Evolutionary conservation across 2,888 invertebrate species (phyloP).

Genomic region (Mycalesis mineus): DNA sequence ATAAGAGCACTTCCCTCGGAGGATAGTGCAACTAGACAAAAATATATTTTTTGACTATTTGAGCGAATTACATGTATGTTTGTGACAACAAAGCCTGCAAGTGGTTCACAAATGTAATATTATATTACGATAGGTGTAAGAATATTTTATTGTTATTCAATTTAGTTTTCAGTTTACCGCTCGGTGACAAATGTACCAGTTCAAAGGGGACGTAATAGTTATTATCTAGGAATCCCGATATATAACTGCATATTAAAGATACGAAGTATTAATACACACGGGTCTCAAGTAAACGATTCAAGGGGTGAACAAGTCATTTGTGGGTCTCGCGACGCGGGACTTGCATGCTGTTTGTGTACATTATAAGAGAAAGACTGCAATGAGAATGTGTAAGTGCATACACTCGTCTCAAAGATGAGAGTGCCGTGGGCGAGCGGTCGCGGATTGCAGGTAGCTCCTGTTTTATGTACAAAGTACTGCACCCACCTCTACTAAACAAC

Average conservation of each 20-base stretch:
- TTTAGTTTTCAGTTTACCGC: slow-evolving; percentile 74
- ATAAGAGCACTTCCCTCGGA: slow-evolving; percentile 63
- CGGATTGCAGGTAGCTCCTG: slow-evolving; percentile 70
- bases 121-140: slow-evolving; percentile 72
- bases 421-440: slow-evolving; percentile 53
- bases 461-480: slow-evolving; percentile 78
- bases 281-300: slow-evolving; percentile 52
- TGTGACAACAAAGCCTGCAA: slow-evolving; percentile 71
- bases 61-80: slow-evolving; percentile 71
- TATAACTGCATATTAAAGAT: slow-evolving; percentile 53
- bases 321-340: slow-evolving; percentile 65
- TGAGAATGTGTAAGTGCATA: slow-evolving; percentile 68
- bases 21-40: slow-evolving; percentile 71
- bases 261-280: slow-evolving; percentile 52
- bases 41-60: slow-evolving; percentile 79
- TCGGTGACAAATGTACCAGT: slow-evolving; percentile 77
- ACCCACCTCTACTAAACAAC: slow-evolving; percentile 80
- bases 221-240: slow-evolving; percentile 69
- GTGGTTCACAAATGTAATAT: slow-evolving; percentile 71
- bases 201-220: slow-evolving; percentile 74
- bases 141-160: slow-evolving; percentile 78
- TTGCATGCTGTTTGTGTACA: slow-evolving; percentile 73
- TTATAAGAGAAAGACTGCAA: slow-evolving; percentile 74
- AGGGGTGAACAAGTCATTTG: slow-evolving; percentile 70
- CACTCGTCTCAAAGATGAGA: slow-evolving; percentile 70